These are phyloP conservation scores for Venustoraphidia nigricollis DNA, from an alignment of 2,888 invertebrate species.

Conservation along the genomic window DNA sequence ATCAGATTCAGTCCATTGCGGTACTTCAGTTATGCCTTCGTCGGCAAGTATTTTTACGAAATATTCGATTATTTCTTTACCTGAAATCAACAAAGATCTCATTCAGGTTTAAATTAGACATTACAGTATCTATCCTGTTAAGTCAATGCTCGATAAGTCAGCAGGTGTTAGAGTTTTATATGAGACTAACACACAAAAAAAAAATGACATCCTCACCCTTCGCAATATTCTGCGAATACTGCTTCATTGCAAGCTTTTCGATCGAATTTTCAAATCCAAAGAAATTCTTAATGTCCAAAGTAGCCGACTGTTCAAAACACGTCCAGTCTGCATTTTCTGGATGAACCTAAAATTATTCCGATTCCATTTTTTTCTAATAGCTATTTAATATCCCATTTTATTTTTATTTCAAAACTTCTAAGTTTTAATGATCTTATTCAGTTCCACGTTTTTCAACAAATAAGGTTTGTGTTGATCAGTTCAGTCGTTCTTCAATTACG, in stretches of 20 bases:
- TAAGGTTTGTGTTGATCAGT: too few relatives aligned
- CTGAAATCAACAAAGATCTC: slow-evolving; percentile 28
- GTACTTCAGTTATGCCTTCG: slow-evolving; percentile 54
- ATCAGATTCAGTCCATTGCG: slow-evolving; percentile 38
- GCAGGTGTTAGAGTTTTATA: too few relatives aligned
- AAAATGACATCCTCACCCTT: slow-evolving; percentile 30
- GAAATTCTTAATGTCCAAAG: slow-evolving; percentile 85
- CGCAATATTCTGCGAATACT: slow-evolving; percentile 75
- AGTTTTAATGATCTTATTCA: too few relatives aligned
- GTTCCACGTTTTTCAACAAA: too few relatives aligned
- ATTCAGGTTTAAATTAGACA: background rate
- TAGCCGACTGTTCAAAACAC: slow-evolving; percentile 87
- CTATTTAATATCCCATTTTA: too few relatives aligned
- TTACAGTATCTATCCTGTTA: background rate
- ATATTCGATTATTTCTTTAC: slow-evolving; percentile 86
- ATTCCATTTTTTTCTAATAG: slow-evolving; percentile 5
- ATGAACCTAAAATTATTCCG: slow-evolving; percentile 48
- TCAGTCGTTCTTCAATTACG: too few relatives aligned
- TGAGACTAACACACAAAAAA: too few relatives aligned
- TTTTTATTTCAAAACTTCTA: too few relatives aligned
- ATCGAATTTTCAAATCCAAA: slow-evolving; percentile 89
- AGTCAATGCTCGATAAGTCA: background rate
- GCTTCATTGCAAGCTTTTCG: slow-evolving; percentile 92
- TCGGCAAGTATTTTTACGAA: slow-evolving; percentile 65
- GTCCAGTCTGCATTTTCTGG: slow-evolving; percentile 91